Conservation (phyloP, 2,797 vertebrate species). For the Hydrophis major region DNA sequence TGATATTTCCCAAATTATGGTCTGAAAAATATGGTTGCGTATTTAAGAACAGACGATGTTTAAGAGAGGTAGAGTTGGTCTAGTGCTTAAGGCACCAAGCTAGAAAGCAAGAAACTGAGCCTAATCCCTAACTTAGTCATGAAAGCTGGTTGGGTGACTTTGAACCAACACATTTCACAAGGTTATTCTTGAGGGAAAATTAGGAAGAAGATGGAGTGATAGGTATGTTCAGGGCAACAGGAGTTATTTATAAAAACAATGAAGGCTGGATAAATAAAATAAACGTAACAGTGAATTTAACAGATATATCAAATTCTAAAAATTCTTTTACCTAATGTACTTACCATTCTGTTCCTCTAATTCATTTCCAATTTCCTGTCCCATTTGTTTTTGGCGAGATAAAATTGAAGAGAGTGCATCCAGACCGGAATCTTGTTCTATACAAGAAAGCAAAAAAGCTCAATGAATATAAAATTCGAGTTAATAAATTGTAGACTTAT, state of each 20-base stretch:
- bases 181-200: neutral
- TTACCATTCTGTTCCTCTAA: slow-evolving; percentile 96
- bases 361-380: slow-evolving; percentile 94
- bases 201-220: neutral
- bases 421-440: slow-evolving; percentile 92
- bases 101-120: neutral
- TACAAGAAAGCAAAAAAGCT: slow-evolving; percentile 25
- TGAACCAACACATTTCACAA: neutral
- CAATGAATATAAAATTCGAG: neutral
- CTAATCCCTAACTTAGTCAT: neutral
- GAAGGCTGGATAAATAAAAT: neutral
- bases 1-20: neutral
- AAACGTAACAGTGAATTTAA: neutral
- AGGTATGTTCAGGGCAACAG: neutral
- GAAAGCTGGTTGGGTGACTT: neutral
- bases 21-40: neutral
- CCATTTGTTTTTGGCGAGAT: slow-evolving; percentile 93
- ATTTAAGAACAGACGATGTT: neutral
- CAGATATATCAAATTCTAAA: neutral
- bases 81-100: neutral
- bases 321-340: slow-evolving; percentile 4
- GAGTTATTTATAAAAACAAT: neutral
- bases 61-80: neutral
- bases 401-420: slow-evolving; percentile 92
- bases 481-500: neutral